Evolutionary conservation across 1,140 invertebrate species (phyloP).

Genomic region (Zelostemma sp.): DNA sequence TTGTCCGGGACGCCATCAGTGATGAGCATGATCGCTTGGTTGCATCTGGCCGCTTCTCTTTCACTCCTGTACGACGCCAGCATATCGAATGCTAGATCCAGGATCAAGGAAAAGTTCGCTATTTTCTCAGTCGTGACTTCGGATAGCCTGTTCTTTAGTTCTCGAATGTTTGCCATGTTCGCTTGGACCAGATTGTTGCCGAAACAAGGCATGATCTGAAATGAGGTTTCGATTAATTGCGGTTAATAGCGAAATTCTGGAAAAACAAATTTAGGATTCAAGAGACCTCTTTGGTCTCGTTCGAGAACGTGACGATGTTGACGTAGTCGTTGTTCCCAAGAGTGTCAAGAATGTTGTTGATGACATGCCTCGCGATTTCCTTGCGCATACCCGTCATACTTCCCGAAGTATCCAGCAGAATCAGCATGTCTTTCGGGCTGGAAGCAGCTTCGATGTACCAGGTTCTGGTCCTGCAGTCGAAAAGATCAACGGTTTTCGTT

Average conservation of each 20-base stretch:
- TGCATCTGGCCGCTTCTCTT: slow-evolving; percentile 77
- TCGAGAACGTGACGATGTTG: slow-evolving; percentile 91
- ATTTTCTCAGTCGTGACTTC: slow-evolving; percentile 87
- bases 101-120: slow-evolving; percentile 93
- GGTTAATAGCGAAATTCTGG: neutral
- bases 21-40: slow-evolving; percentile 98
- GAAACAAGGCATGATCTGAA: slow-evolving; percentile 87
- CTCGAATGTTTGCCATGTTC: slow-evolving; percentile 88
- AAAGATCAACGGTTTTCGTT: slow-evolving; percentile 81
- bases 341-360: slow-evolving; percentile 95
- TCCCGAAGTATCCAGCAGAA: slow-evolving; percentile 94
- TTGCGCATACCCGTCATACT: slow-evolving; percentile 96
- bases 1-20: slow-evolving; percentile 97
- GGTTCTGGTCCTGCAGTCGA: slow-evolving; percentile 87
- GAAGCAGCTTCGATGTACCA: slow-evolving; percentile 98
- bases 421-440: slow-evolving; percentile 96
- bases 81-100: slow-evolving; percentile 91
- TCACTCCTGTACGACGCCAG: slow-evolving; percentile 75
- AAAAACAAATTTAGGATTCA: neutral
- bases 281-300: slow-evolving; percentile 76
- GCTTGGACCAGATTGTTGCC: slow-evolving; percentile 89
- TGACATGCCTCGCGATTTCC: slow-evolving; percentile 94
- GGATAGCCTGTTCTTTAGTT: slow-evolving; percentile 84
- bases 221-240: neutral
- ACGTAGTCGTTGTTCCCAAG: slow-evolving; percentile 99